Evolutionary conservation across 2,888 invertebrate species (phyloP), one percentile per base, ranked within the genome.

Genomic region (Dicyrtomina minuta): DNA sequence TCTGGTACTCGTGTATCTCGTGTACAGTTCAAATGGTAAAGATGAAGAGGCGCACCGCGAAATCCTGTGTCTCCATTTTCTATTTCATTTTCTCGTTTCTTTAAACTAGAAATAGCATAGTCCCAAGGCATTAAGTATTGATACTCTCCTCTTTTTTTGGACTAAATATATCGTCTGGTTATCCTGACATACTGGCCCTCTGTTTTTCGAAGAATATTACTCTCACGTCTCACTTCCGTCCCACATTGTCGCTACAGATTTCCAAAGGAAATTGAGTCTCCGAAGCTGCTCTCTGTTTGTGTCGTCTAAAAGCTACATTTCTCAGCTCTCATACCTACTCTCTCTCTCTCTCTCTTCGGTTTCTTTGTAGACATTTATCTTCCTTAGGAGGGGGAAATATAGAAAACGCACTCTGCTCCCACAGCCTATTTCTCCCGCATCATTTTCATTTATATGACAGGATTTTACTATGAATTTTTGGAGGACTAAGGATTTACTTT

Each of bases 161-260:
- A 33, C 3, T 33, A 33, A 33, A 33, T 33, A 33, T 33, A 46
- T 12, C 17, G 51, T 20, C 51, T 20, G 22, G 51, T 17, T 53
- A 53, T 53, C 13, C 2, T 1, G 22, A 26, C 53, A 53, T 22
- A 53, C 22, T 12, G 6, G 26, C 27, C 27, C 55, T n/a, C 1
- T 26, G 24, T 51, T 51, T 22, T 20, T 20, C 12, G 17, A n/a
- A n/a, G 24, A 33, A 43, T 55, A 43, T 65, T 65, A 55, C 24
- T 26, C 65, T 43, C 65, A 55, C 51, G 56, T 65, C 44, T 53
- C 26, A 53, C 65, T 55, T 65, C 55, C 65, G 55, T 44, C 26
- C 64, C 10, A 49, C 39, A 44, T 26, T 61, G 46, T 65, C 53
- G 26, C 17, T 26, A 10, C 26, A 65, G 41, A 43, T 43, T 53